Evolutionary conservation across 2,888 invertebrate species (phyloP).

Genomic region (Onchidella celtica): DNA sequence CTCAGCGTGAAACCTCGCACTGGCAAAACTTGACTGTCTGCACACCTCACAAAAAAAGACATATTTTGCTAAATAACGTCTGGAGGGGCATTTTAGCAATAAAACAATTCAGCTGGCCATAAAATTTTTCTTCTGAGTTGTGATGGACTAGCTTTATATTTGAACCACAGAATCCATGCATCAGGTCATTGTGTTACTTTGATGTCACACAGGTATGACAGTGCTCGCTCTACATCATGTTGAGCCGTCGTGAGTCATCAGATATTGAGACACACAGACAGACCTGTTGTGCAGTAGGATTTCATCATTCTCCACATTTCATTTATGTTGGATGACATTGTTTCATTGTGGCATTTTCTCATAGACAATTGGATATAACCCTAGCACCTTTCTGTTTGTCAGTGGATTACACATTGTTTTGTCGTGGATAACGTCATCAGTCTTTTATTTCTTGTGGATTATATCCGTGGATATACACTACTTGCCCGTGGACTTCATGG

Average conservation of each 20-base stretch:
- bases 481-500: no score
- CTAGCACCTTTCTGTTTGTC: no score
- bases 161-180: not conserved
- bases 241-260: not conserved
- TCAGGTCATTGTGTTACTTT: not conserved
- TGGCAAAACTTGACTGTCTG: constrained; percentile 38
- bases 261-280: not conserved
- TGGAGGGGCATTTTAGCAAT: constrained; percentile 14
- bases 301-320: no score
- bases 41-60: not conserved
- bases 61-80: constrained; percentile 5
- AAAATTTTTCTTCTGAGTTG: constrained; percentile 29
- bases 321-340: no score
- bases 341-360: no score
- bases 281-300: not conserved
- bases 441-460: no score
- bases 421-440: no score
- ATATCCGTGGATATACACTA: no score
- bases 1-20: constrained; percentile 50
- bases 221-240: not conserved
- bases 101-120: not conserved
- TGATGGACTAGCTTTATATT: constrained; percentile 34
- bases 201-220: not conserved
- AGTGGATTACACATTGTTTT: no score
- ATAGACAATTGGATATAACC: no score